A percentile compares a stretch with the other conserved stretches of the same genome.
Conservation (phyloP, 2,797 vertebrate species). For the Erithacus rubecula region DNA sequence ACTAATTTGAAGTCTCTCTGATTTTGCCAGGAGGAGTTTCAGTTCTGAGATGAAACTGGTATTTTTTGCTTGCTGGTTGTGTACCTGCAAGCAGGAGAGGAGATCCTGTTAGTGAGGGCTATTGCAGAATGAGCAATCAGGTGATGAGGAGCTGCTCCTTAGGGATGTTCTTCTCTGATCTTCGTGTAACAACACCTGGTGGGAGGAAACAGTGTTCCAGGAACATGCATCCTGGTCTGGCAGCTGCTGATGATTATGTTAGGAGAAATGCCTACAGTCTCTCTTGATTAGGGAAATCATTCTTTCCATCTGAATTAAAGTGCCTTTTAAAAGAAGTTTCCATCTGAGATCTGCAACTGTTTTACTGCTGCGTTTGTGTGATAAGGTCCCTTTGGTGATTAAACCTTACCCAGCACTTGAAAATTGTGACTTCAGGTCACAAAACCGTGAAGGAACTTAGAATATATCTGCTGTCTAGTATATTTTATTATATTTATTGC, state of each 20-base stretch:
- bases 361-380: not conserved
- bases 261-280: not conserved
- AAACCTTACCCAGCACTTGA: not conserved
- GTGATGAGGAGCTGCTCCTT: not conserved
- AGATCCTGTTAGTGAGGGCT: not conserved
- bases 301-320: not conserved
- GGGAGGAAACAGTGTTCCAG: not conserved
- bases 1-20: not conserved
- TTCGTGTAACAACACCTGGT: accelerated
- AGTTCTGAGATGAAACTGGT: not conserved
- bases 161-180: not conserved
- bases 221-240: not conserved
- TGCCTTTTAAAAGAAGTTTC: not conserved
- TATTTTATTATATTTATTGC: not conserved
- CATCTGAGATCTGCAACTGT: not conserved
- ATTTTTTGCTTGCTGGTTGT: not conserved
- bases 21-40: not conserved
- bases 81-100: not conserved
- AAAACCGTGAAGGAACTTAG: not conserved
- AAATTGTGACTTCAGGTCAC: not conserved
- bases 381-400: not conserved
- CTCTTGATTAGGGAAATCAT: not conserved
- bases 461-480: not conserved
- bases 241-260: not conserved
- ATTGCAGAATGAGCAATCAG: not conserved